These are phyloP conservation scores for Cheirogaleus major DNA, from an alignment of 2,797 vertebrate species.

Conservation along the genomic window DNA sequence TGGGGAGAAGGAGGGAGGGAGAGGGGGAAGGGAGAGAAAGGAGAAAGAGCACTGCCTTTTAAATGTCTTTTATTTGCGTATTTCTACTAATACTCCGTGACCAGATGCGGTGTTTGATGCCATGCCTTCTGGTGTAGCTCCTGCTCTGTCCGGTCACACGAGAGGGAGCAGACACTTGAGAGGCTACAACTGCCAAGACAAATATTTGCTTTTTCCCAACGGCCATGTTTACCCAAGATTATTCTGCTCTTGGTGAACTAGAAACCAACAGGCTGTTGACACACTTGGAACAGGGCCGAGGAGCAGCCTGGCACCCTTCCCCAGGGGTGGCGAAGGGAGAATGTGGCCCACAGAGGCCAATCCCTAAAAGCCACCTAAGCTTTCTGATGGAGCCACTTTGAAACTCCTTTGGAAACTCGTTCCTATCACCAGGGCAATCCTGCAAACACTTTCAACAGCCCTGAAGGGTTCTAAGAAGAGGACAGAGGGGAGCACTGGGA, in stretches of 20 bases:
- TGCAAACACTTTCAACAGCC: neutral
- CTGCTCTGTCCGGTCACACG: neutral
- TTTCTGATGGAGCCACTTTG: neutral
- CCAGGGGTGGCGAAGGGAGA: neutral
- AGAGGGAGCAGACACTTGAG: neutral
- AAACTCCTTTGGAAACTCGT: neutral
- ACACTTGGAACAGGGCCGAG: conserved; percentile 53
- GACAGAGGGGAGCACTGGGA: fast-evolving
- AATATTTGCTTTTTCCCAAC: conserved; percentile 75
- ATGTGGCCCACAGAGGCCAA: neutral
- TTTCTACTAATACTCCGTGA: neutral
- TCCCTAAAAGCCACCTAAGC: neutral
- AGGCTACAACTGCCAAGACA: conserved; percentile 52
- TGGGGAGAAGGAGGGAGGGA: neutral
- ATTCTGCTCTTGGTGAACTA: conserved; percentile 58
- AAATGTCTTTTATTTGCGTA: neutral
- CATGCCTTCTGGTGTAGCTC: neutral
- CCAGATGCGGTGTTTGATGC: neutral
- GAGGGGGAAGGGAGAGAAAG: no score
- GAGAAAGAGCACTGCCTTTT: neutral
- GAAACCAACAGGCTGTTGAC: conserved; percentile 52
- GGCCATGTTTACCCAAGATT: conserved; percentile 70
- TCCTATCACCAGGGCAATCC: neutral
- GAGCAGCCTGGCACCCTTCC: conserved; percentile 5
- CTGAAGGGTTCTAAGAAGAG: neutral